Evolutionary conservation across 2,888 invertebrate species (phyloP), one percentile per base, ranked within the genome.

Genomic region (Andrena haemorrhoa): DNA sequence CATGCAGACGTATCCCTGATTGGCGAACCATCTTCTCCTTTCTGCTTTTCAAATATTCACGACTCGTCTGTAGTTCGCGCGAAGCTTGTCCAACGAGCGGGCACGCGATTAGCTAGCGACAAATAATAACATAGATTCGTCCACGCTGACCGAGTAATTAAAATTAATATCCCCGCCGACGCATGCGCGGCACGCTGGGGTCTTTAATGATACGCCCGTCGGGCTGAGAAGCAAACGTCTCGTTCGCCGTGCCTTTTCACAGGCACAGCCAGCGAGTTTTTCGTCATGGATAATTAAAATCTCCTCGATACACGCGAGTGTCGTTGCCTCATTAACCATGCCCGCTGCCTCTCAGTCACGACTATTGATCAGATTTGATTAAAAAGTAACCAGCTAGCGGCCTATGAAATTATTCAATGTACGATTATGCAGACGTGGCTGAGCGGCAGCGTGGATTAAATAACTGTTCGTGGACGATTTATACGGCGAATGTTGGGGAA

Each of bases 241-340:
- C 33, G 16, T 56, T 5, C 53, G 10, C 8, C n/a, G 8, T 49
- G 12, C 5, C 12, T 2, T 60, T 56, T 35, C 60, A 31, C n/a
- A 12, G 56, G 20, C 12, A 20, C 3, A 56, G 8, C 35, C 35
- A 51, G 4, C 12, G 23, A 61, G n/a, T 29, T 60, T 61, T 51
- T 35, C 49, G n/a, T 33, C 60, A 33, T 5, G 49, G 26, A 51
- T 75, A 70, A 75, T 75, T 70, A 69, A 70, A 6, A 35, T 1
- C 20, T 56, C 6, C 20, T 26, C 12, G 51, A 73, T 29, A 29
- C 73, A 31, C 58, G 31, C 66, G 53, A 73, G 20, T 41, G 16
- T 3, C 29, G 68, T n/a, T 74, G 47, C 56, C 71, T 70, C 61
- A 35, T 75, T 51, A 53, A 1, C 10, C 29, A 31, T n/a, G n/a